phyloP scores from a whole-genome alignment of 2,113 vertebrate species.

The Pygoscelis adeliae region DNA sequence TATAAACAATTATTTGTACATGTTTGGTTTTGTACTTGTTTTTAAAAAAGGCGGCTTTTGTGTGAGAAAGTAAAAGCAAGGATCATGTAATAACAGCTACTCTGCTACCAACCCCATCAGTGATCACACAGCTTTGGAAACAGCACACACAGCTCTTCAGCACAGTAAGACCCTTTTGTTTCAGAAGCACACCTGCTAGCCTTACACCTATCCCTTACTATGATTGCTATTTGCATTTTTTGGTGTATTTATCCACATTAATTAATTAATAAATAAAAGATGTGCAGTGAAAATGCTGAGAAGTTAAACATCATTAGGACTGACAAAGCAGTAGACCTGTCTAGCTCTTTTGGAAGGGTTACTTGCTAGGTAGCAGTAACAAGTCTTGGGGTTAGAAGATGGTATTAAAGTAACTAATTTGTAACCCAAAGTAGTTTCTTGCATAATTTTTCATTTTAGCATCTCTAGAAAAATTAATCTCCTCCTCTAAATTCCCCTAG shows the following conservation, averaged over 20 bases:
- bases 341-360: not conserved
- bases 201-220: not conserved
- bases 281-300: not conserved
- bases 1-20: not conserved
- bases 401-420: not conserved
- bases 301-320: not conserved
- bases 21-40: not conserved
- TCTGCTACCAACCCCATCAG: not conserved
- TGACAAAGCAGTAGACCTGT: not conserved
- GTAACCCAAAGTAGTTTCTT: not conserved
- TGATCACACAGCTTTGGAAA: not conserved
- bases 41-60: not conserved
- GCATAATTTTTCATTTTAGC: not conserved
- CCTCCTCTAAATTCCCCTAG: not conserved
- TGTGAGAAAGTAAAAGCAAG: not conserved
- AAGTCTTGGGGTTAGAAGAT: not conserved
- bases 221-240: not conserved
- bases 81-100: not conserved
- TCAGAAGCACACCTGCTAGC: not conserved
- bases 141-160: not conserved
- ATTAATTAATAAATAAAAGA: not conserved
- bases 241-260: not conserved
- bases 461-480: not conserved
- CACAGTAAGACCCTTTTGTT: not conserved
- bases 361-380: not conserved